Evolutionary conservation across 64 coral and sea anemone species (phyloP).

Genomic region (Pachyseris speciosa): DNA sequence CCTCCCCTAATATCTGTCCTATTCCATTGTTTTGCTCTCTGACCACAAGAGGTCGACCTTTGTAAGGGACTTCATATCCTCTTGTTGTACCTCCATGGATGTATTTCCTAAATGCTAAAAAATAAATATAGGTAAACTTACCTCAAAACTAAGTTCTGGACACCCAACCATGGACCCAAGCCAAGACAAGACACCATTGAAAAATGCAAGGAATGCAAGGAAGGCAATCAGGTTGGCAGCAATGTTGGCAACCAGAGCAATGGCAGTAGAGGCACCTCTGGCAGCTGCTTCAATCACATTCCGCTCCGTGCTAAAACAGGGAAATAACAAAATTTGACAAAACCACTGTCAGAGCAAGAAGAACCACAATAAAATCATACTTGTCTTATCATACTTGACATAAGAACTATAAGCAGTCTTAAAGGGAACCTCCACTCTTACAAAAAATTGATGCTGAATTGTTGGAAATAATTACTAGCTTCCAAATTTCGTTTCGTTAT

Average conservation of each 20-base stretch:
- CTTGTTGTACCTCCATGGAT: neutral
- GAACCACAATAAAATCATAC: neutral
- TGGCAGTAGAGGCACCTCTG: conserved; percentile 83
- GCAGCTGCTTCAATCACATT: conserved; percentile 98
- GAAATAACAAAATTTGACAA: neutral
- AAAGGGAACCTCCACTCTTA: too few species aligned
- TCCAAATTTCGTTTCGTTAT: too few species aligned
- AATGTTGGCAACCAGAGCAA: conserved; percentile 98
- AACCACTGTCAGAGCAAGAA: too few species aligned
- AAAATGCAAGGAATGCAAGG: conserved; percentile 91
- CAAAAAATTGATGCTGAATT: too few species aligned
- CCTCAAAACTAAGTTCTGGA: conserved; percentile 94
- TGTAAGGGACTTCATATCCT: neutral
- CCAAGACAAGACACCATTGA: conserved; percentile 92
- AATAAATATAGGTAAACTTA: conserved; percentile 1
- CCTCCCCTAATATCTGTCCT: too few species aligned
- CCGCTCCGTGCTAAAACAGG: conserved; percentile 77
- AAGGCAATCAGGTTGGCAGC: conserved; percentile 99
- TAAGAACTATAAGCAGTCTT: too few species aligned
- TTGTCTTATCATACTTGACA: too few species aligned
- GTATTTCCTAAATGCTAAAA: neutral
- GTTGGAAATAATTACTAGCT: too few species aligned
- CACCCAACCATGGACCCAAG: conserved; percentile 95
- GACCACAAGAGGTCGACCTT: too few species aligned
- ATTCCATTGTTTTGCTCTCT: too few species aligned